phyloP scores from a whole-genome alignment of 2,113 vertebrate genomes.

The Pelecanus crispus region DNA sequence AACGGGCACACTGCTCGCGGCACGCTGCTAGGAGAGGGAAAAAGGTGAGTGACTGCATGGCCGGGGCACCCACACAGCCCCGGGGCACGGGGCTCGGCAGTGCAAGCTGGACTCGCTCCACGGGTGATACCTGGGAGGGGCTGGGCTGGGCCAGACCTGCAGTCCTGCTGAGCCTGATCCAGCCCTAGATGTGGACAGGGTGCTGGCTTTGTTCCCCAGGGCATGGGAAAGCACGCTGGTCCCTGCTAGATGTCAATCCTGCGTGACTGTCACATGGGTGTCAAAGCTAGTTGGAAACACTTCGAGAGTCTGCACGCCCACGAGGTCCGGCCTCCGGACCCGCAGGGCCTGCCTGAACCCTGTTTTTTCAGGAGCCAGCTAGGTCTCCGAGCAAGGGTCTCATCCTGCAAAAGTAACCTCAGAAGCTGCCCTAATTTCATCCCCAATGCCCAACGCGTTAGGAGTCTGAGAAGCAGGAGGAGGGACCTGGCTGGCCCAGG shows the following conservation, averaged over 20 bases:
- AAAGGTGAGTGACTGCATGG: background rate
- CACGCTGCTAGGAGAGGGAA: background rate
- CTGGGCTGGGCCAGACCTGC: background rate
- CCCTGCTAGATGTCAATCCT: background rate
- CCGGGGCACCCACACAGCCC: background rate
- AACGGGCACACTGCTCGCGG: background rate
- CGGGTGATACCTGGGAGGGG: background rate
- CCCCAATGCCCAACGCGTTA: background rate
- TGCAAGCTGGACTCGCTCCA: background rate
- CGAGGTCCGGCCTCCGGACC: rapidly evolving
- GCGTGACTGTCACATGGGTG: background rate
- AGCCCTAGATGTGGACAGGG: background rate
- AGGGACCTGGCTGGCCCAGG: background rate
- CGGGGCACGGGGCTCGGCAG: rapidly evolving
- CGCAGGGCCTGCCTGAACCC: background rate
- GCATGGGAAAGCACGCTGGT: background rate
- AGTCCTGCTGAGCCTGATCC: background rate
- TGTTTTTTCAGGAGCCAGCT: background rate
- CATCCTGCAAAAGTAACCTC: background rate
- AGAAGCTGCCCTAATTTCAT: background rate
- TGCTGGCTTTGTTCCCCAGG: background rate
- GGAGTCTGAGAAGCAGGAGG: background rate
- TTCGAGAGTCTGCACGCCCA: rapidly evolving
- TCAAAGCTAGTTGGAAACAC: background rate
- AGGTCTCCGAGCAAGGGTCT: background rate